Base-by-base conservation (phyloP, 2,113 vertebrate genomes). In the Bubo blakistoni region DNA sequence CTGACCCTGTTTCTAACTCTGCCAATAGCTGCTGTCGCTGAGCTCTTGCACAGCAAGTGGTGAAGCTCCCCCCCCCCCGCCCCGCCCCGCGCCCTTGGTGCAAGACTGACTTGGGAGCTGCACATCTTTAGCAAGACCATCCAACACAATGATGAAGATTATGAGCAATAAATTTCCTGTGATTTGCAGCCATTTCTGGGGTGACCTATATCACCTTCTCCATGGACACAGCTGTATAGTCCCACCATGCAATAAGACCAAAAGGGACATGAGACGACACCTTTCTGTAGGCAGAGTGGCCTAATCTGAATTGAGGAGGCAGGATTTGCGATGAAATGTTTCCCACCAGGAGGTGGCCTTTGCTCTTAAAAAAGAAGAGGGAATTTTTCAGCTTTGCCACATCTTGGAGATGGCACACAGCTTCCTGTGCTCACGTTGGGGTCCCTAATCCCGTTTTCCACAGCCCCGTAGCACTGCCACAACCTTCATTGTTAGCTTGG, bases 221-320 rank as follows among this genome's bases (percentile, higher is more conserved):
- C 34, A 13, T 5, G 19, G 44, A 55, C 52, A 26, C 0, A 8
- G 44, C 13, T 2, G 0, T 58, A 51, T 6, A 1, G 0, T 59
- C 13, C 32, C 85, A 55, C 21, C 1, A 0, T 10, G 42, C 12
- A 38, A 1, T 10, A 67, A 66, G 46, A 76, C 32, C 2, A 1
- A 46, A 94, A 79, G 6, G 10, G 57, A 47, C 52, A 57, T 25
- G 21, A 26, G 38, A 65, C 34, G 27, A 42, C 8, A 22, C 10
- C 12, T 36, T 80, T 42, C 62, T 51, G 55, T 38, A 47, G 79
- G 51, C 40, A 73, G 47, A 84, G 57, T 5, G 21, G 47, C 57
- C 57, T 78, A 24, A 72, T 30, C 51, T 59, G 47, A 62, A 21
- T 25, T 19, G 27, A 72, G 26, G 49, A 71, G 19, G 49, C 8